Base-by-base conservation (phyloP, 2,888 invertebrate genomes). In the Marasmarcha lunaedactyla region DNA sequence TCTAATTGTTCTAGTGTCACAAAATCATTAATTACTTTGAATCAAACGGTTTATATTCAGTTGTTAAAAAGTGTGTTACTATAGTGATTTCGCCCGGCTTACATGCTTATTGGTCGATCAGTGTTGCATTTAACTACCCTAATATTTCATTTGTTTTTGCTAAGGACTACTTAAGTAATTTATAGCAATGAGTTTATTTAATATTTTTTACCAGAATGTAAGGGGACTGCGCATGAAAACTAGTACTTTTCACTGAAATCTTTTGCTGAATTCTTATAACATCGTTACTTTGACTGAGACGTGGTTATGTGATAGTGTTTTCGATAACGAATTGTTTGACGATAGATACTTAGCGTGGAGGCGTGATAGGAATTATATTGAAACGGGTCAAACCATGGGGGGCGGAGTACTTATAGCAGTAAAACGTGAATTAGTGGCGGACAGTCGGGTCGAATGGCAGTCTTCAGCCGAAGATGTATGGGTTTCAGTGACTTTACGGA, bases 251-350 rank as follows among this genome's bases (percentile, higher is more conserved):
- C n/a, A n/a, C n/a, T 7, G n/a, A 7, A 14, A 14, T 27, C 25
- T 39, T 1, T 14, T 35, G 0, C 6, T n/a, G 1, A n/a, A 40
- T n/a, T 12, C 35, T 4, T 40, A 40, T 25, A 33, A 40, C 25
- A 11, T 40, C 2, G 36, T 40, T 14, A 25, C 36, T 1, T n/a
- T 40, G 13, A 15, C 15, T 4, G 39, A 40, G 15, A 40, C 39
- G 9, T 40, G 39, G 39, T 15, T 40, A 11, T 12, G 20, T 11
- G 10, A 15, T 1, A 11, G 10, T 1, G 30, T 40, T 13, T 12
- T 33, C 15, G 36, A 40, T 9, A n/a, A 7, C 20, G 20, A 20
- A 20, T 20, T 20, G 20, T 20, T 20, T 20, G 20, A 20, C 20
- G 20, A 20, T 5, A 12, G 36, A 1, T 40, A 40, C 13, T 14